Percentiles rank a stretch among this genome's conserved stretches.
These are phyloP conservation scores for Gobionotothen gibberifrons DNA, from an alignment of 2,797 vertebrate genomes.

Conservation along the genomic window DNA sequence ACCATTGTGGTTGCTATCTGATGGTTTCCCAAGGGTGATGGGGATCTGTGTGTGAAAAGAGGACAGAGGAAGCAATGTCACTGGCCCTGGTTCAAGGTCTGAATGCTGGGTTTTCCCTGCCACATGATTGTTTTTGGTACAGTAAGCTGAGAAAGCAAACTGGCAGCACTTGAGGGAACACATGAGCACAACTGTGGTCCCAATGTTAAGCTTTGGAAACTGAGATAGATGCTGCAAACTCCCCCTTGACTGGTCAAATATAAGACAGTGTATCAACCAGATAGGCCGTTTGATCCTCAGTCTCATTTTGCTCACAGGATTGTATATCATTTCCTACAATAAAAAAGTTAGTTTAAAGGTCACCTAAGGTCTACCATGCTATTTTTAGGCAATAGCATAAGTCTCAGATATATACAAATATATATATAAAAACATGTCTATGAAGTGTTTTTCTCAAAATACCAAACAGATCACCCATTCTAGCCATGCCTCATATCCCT, in stretches of 20 bases:
- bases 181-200: neutral
- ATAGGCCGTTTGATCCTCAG: no score
- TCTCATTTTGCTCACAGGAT: neutral
- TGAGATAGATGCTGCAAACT: constrained; percentile 3
- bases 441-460: no score
- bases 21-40: constrained; percentile 50
- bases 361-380: no score
- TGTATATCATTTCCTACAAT: neutral
- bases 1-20: constrained; percentile 45
- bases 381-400: no score
- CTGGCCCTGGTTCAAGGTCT: constrained; percentile 24
- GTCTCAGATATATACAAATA: no score
- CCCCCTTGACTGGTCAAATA: no score
- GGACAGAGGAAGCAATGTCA: constrained; percentile 10
- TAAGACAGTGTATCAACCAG: no score
- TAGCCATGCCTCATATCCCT: no score
- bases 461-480: no score
- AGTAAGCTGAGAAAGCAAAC: constrained; percentile 22
- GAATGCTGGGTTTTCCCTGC: constrained; percentile 16
- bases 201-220: constrained; percentile 1
- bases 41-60: constrained; percentile 29
- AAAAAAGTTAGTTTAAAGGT: no score
- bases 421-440: no score
- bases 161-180: constrained; percentile 17
- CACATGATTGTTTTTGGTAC: constrained; percentile 22